Evolutionary conservation across 1,140 invertebrate species (phyloP).

Genomic region (Anadara kagoshimensis): DNA sequence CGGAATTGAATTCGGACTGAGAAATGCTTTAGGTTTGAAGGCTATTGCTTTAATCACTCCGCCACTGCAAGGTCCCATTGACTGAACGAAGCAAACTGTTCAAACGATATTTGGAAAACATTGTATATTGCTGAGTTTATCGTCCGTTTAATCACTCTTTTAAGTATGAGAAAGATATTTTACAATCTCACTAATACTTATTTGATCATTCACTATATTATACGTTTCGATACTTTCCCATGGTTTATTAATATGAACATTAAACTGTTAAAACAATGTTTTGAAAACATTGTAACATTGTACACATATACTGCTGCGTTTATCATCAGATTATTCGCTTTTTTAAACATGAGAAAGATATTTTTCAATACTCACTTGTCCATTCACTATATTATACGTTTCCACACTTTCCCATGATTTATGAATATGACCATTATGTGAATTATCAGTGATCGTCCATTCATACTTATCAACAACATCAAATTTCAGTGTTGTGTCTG

Average conservation of each 20-base stretch:
- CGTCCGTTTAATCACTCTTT: too few species aligned
- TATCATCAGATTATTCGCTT: slow-evolving; percentile 33
- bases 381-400: too few species aligned
- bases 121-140: too few species aligned
- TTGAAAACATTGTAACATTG: slow-evolving; percentile 33
- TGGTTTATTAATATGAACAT: slow-evolving; percentile 21
- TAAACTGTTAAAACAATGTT: slow-evolving; percentile 34
- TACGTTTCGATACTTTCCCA: slow-evolving; percentile 26
- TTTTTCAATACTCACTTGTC: slow-evolving; percentile 1
- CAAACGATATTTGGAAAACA: too few species aligned
- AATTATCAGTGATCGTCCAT: slow-evolving; percentile 43
- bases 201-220: too few species aligned
- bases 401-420: slow-evolving; percentile 23
- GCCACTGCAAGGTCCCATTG: too few species aligned
- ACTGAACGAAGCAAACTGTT: too few species aligned
- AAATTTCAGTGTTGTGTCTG: slow-evolving; percentile 22
- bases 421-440: slow-evolving; percentile 10
- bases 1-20: too few species aligned
- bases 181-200: too few species aligned
- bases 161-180: too few species aligned
- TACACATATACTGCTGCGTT: slow-evolving; percentile 15
- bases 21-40: too few species aligned
- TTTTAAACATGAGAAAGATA: slow-evolving; percentile 26
- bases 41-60: too few species aligned
- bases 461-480: slow-evolving; percentile 38